A percentile compares a stretch with the other conserved stretches of the same genome.
Conservation (phyloP, 2,797 vertebrate genomes). For the Gallirallus australis region DNA sequence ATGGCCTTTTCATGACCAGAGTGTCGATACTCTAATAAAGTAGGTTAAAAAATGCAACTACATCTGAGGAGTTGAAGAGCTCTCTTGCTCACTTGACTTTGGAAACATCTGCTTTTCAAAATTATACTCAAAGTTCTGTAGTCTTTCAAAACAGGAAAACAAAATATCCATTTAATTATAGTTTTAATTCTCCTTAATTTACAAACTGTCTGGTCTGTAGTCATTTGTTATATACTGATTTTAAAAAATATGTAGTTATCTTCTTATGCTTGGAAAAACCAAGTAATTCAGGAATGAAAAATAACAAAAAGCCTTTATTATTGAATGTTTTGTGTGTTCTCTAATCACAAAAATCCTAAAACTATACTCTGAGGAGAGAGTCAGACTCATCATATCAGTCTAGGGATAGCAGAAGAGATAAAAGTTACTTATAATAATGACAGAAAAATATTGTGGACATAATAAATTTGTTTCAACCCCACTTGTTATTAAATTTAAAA, state of each 20-base stretch:
- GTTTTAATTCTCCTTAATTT: not conserved
- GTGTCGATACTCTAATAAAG: constrained; percentile 37
- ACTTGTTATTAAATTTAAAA: not conserved
- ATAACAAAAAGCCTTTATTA: not conserved
- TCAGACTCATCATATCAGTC: not conserved
- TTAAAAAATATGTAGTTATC: not conserved
- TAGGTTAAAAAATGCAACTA: constrained; percentile 32
- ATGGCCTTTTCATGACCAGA: constrained; percentile 49
- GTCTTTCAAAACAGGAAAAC: not conserved
- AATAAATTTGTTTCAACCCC: not conserved
- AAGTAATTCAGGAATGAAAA: not conserved
- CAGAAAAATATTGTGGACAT: not conserved
- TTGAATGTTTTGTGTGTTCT: not conserved
- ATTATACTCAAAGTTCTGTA: constrained; percentile 9
- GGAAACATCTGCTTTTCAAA: constrained; percentile 52
- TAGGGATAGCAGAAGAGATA: not conserved
- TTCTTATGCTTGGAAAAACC: not conserved
- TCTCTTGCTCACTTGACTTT: constrained; percentile 21
- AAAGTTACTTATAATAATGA: not conserved
- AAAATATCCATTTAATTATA: not conserved
- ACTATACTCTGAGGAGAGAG: not conserved
- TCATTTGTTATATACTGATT: not conserved
- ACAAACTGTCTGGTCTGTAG: not conserved
- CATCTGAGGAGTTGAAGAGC: constrained; percentile 21
- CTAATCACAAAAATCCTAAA: not conserved